A percentile compares a stretch with the other conserved stretches of the same genome.
These are phyloP conservation scores for Nephrotoma flavescens DNA, from an alignment of 2,888 invertebrate species.

Conservation along the genomic window DNA sequence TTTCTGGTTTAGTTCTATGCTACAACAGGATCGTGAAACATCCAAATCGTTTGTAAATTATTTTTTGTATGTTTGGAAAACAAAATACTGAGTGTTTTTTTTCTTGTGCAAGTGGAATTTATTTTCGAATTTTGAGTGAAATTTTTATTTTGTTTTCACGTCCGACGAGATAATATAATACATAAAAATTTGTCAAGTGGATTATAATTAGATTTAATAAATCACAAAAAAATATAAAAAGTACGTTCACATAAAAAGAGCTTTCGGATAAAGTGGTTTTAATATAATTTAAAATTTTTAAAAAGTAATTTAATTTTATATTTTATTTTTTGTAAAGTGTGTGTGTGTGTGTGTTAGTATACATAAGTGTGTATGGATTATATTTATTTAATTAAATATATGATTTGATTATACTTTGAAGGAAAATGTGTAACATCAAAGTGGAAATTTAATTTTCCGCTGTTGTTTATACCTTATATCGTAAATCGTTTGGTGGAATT, in stretches of 20 bases:
- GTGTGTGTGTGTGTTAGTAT: neutral
- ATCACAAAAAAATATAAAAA: neutral
- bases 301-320: neutral
- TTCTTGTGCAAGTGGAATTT: neutral
- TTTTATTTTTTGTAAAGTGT: neutral
- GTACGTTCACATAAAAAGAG: neutral
- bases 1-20: neutral
- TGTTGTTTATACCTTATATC: neutral
- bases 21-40: neutral
- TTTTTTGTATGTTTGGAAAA: neutral
- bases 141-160: neutral
- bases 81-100: neutral
- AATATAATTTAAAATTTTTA: neutral
- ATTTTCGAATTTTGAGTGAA: neutral
- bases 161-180: neutral
- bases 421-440: neutral
- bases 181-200: neutral
- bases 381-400: neutral
- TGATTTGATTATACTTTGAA: neutral
- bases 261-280: neutral
- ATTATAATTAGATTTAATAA: neutral
- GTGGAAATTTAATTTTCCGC: neutral
- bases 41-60: neutral
- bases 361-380: neutral
- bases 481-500: neutral